Percentiles rank a stretch among this genome's conserved stretches.
These are phyloP conservation scores for Rhinopomastus cyanomelas DNA, from an alignment of 2,113 vertebrate genomes.

Conservation along the genomic window DNA sequence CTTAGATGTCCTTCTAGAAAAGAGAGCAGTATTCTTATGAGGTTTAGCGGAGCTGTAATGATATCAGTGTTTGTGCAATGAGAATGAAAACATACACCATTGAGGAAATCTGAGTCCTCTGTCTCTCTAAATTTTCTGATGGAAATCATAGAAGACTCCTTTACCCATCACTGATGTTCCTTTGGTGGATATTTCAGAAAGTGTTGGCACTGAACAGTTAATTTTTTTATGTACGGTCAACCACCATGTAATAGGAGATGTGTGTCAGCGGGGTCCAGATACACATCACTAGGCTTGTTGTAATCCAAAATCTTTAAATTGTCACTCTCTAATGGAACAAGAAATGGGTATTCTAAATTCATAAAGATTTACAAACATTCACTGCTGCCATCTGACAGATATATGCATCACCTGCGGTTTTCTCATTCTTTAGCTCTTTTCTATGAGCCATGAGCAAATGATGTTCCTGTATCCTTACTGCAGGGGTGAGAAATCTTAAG, in stretches of 20 bases:
- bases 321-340: slow-evolving; percentile 60
- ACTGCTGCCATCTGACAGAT: slow-evolving; percentile 31
- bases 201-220: slow-evolving; percentile 16
- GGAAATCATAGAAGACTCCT: neutral
- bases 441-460: slow-evolving; percentile 35
- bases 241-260: slow-evolving; percentile 28
- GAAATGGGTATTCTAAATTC: slow-evolving; percentile 52
- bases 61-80: neutral
- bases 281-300: neutral
- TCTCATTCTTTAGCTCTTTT: neutral
- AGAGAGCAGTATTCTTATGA: neutral
- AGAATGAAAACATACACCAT: neutral
- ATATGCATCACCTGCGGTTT: slow-evolving; percentile 27
- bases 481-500: slow-evolving; percentile 26
- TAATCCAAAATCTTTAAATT: slow-evolving; percentile 61
- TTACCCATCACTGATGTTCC: slow-evolving; percentile 43
- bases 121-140: neutral
- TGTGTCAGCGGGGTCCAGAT: slow-evolving; percentile 27
- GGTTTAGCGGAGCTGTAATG: neutral
- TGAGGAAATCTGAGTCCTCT: neutral
- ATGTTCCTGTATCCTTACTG: neutral
- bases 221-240: slow-evolving; percentile 37
- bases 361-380: slow-evolving; percentile 56
- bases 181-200: slow-evolving; percentile 9
- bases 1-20: neutral